phyloP scores from a whole-genome alignment of 2,888 invertebrate species.

The Chymomyza caudatula region DNA sequence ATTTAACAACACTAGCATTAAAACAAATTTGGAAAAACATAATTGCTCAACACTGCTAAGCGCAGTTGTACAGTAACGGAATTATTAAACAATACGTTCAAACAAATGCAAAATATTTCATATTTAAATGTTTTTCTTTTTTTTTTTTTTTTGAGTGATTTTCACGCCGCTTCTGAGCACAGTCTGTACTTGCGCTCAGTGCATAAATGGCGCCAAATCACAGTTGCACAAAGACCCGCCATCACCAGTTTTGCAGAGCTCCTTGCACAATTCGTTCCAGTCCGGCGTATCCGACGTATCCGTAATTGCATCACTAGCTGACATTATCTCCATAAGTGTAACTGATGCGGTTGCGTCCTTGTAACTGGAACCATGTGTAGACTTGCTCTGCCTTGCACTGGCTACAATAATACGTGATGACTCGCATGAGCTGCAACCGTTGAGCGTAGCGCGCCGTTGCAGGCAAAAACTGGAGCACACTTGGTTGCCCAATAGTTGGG shows the following conservation, averaged over 20 bases:
- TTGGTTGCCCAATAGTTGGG: constrained; percentile 30
- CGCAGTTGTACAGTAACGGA: background rate
- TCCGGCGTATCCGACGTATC: constrained; percentile 75
- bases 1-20: constrained; percentile 57
- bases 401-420: constrained; percentile 36
- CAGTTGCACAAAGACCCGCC: constrained; percentile 89
- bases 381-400: constrained; percentile 42
- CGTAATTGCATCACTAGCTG: constrained; percentile 7
- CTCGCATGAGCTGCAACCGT: constrained; percentile 74
- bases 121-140: constrained; percentile 28
- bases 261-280: constrained; percentile 83
- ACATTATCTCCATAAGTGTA: background rate
- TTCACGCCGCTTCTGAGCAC: constrained; percentile 36
- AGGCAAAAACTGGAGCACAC: constrained; percentile 73
- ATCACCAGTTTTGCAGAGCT: constrained; percentile 83
- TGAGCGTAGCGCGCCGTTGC: constrained; percentile 55
- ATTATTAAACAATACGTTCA: background rate
- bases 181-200: constrained; percentile 23
- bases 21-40: constrained; percentile 1
- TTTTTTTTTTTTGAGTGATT: constrained; percentile 39
- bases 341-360: background rate
- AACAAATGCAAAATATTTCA: constrained; percentile 48
- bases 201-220: constrained; percentile 82
- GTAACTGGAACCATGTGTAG: constrained; percentile 43
- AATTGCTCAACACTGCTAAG: background rate